Percentiles rank a stretch among this genome's conserved stretches.
These are phyloP conservation scores for Larimichthys crocea DNA, from an alignment of 2,113 vertebrate genomes.

Conservation along the genomic window DNA sequence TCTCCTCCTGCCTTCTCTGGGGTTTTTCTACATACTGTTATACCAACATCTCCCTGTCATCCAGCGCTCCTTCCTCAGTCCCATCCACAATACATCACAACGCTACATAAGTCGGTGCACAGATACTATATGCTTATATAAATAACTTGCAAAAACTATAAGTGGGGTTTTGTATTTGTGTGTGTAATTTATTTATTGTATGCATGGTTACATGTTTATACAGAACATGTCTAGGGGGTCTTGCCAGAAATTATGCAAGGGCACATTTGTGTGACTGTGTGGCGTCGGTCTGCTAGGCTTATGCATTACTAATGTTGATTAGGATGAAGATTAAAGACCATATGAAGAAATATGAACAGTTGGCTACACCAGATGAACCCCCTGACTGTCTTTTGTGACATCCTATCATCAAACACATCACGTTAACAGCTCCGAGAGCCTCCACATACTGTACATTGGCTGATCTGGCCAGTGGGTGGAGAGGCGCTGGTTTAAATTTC, in stretches of 20 bases:
- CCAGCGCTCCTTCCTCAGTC: not conserved
- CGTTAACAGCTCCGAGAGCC: not conserved
- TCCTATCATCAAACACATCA: conserved; percentile 30
- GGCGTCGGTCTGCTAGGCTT: not conserved
- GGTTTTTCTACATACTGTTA: not conserved
- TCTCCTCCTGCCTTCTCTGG: conserved; percentile 16
- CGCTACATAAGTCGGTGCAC: not conserved
- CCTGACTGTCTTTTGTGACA: conserved; percentile 6
- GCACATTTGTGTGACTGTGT: not conserved
- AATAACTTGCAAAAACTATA: no score
- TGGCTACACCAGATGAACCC: conserved; percentile 37
- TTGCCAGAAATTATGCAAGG: conserved; percentile 1
- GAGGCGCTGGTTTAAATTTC: conserved; percentile 18
- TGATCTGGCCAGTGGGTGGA: conserved; percentile 17
- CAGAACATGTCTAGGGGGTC: conserved; percentile 17
- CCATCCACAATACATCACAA: not conserved
- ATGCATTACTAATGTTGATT: conserved; percentile 45
- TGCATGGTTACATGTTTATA: conserved; percentile 13
- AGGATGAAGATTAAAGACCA: conserved; percentile 15
- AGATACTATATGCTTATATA: not conserved
- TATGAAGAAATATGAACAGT: conserved; percentile 42
- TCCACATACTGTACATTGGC: not conserved
- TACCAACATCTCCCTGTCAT: not conserved
- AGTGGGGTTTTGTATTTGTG: not conserved
- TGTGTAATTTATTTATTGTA: not conserved